Base-by-base conservation (phyloP, 35 echinoderm and acorn worm species). In the Patiria miniata region DNA sequence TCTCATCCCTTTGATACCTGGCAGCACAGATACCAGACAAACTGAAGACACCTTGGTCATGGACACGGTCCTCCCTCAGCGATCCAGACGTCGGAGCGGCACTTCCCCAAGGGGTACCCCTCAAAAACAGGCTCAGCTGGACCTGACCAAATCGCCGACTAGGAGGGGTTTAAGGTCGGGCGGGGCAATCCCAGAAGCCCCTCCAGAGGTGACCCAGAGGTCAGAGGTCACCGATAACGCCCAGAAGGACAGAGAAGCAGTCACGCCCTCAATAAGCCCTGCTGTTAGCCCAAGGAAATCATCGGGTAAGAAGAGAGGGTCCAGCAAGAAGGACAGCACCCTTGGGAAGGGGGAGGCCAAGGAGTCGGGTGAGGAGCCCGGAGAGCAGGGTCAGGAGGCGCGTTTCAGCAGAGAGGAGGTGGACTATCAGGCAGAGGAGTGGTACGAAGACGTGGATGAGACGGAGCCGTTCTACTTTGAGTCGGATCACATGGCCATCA, bases 381-480 rank as follows among this genome's bases (percentile, higher is more conserved):
- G 88, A 90, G 82, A 37, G 42, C 30, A 82, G 42, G 77, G 28
- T 33, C 30, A 82, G 42, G 42, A 68, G 37, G 77, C 34, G 26
- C 14, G 65, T 26, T 10, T 73, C 65, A 86, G 90, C 23, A 73
- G 65, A 23, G 65, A 73, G 65, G 65, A 73, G 2, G 79, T 88
- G 37, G 89, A 90, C 6, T 95, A 79, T 82, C 81, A 92, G 68
- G 89, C 85, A 2, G 54, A 86, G 12, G 79, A 89, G 19, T 97
- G 95, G 95, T 88, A 88, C 37, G 95, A 97, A 17, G 91, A 93
- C 51, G 88, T 93, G 1, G 89, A 93, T 40, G 95, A 97, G 47
- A 85, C 78, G 15, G 96, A 99, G 83, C 91, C 93, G 17, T 99
- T 99, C 77, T 99, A 85, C 88, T 99, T 95, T 99, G 96, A 99